Base-by-base conservation (phyloP, 1,140 invertebrate species). In the Listronotus oregonensis region DNA sequence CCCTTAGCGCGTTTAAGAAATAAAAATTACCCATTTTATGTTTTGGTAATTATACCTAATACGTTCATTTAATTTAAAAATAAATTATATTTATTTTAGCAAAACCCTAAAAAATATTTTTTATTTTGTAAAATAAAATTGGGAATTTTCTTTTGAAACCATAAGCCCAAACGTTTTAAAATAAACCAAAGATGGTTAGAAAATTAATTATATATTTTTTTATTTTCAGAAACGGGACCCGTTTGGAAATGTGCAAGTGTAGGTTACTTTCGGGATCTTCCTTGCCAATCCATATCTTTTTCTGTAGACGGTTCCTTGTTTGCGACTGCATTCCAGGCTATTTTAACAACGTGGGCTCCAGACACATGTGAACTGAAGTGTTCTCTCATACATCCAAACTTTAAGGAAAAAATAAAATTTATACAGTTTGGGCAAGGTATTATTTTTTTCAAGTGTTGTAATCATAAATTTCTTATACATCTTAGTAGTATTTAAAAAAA, bases 281-380 rank as follows among this genome's bases (percentile, higher is more conserved):
- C 80, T 6, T 79, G 85, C 40, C 82, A 81, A 27, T 80, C 82
- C 64, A 80, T 87, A 0, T 82, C 80, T 46, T 93, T 93, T 75
- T 89, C 90, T 0, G 80, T 84, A 44, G 92, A 95, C 80, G 90
- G 89, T 31, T 93, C 91, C 1, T 72, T 93, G 14, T 71, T 94
- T 15, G 90, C 85, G 18, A 87, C 90, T 17, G 85, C 83, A 8
- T 94, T 91, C 81, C 85, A 80, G 21, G 81, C 83, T n/a, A 84
- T 82, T 44, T 72, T 93, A 21, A 93, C 90, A 6, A 74, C 92
- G 18, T 94, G 90, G 88, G 82, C 83, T 67, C 77, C 85, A 51
- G 80, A 85, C 56, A 79, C 79, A 7, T 79, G 81, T 66, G 78
- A 82, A 15, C 74, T 90, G 8, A 85, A 85, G 71, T 83, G 83